Percentiles rank a stretch among this genome's conserved stretches.
phyloP scores from a whole-genome alignment of 2,888 invertebrate genomes.

The Dryadula phaetusa region DNA sequence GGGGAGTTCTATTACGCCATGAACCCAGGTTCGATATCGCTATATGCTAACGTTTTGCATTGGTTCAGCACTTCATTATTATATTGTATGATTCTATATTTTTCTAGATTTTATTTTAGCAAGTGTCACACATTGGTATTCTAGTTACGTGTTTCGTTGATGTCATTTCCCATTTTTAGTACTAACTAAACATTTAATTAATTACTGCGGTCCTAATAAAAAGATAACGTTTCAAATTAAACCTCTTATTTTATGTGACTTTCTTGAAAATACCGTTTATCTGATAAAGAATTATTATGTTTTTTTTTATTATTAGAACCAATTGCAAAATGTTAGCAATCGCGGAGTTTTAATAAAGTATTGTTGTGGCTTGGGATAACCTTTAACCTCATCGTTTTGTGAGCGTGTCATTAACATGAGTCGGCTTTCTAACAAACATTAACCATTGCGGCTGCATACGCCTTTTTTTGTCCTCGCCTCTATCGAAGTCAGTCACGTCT shows the following conservation, averaged over 20 bases:
- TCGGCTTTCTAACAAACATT: constrained; percentile 65
- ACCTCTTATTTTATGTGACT: constrained; percentile 3
- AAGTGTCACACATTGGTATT: not conserved
- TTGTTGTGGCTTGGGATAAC: constrained; percentile 82
- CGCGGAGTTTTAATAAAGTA: constrained; percentile 64
- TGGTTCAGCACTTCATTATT: not conserved
- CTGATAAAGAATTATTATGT: constrained; percentile 21
- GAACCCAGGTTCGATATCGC: constrained; percentile 94
- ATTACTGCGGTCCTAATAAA: constrained; percentile 1
- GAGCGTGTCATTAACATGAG: constrained; percentile 61
- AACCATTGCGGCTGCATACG: constrained; percentile 80
- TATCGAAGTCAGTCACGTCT: constrained; percentile 21
- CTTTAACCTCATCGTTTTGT: constrained; percentile 52
- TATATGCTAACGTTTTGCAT: constrained; percentile 56
- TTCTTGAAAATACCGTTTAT: constrained; percentile 17
- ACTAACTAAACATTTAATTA: not conserved
- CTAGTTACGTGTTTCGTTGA: not conserved
- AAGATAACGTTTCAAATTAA: constrained; percentile 21
- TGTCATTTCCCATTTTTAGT: not conserved
- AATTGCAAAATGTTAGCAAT: constrained; percentile 51
- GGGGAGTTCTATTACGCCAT: constrained; percentile 99
- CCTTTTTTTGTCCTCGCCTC: constrained; percentile 46
- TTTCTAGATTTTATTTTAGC: too few relatives aligned
- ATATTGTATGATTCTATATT: not conserved
- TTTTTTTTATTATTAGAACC: not conserved